phyloP scores from a whole-genome alignment of 2,113 vertebrate species.

The Charadrius vociferus region DNA sequence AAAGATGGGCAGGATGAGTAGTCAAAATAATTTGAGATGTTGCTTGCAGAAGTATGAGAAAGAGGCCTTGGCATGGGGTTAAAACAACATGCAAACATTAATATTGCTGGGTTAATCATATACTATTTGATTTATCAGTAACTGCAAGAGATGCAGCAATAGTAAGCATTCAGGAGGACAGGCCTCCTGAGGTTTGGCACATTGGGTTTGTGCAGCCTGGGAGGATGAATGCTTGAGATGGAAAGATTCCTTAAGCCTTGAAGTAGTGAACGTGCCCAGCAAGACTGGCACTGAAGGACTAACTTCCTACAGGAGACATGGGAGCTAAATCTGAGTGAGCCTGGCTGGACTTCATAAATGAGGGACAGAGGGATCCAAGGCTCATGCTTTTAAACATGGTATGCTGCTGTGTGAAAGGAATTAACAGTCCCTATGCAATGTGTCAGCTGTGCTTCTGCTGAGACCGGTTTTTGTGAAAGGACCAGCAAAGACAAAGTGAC shows the following conservation, averaged over 20 bases:
- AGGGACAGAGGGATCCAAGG: not conserved
- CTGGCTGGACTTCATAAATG: not conserved
- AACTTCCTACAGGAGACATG: not conserved
- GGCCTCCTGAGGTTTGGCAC: not conserved
- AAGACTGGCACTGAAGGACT: not conserved
- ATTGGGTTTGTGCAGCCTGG: not conserved
- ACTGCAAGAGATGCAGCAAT: not conserved
- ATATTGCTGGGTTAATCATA: not conserved
- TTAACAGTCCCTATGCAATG: not conserved
- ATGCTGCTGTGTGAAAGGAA: not conserved
- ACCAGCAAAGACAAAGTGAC: not conserved
- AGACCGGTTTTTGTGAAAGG: not conserved
- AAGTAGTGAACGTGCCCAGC: not conserved
- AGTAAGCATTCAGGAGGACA: not conserved
- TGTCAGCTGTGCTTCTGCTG: not conserved
- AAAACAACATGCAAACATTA: not conserved
- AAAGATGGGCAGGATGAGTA: not conserved
- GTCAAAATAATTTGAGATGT: not conserved
- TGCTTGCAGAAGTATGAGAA: not conserved
- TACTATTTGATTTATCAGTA: not conserved
- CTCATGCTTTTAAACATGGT: not conserved
- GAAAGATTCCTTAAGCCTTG: not conserved
- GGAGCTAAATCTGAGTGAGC: not conserved
- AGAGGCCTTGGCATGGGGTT: not conserved
- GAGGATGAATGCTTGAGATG: not conserved